Conservation (phyloP, 2,888 invertebrate species). For the Atherix ibis region DNA sequence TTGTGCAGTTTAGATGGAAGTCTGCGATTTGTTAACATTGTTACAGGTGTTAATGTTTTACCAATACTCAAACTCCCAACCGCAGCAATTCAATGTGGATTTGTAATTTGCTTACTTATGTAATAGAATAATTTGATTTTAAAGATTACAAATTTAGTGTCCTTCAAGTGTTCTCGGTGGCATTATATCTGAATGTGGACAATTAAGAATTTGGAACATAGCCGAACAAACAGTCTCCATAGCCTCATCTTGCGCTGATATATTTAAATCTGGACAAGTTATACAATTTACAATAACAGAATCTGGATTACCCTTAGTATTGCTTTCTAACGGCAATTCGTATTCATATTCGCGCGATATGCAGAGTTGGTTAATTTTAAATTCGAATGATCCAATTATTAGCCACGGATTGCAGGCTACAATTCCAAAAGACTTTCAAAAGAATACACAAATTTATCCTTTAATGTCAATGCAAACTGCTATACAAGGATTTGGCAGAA, state of each 20-base stretch:
- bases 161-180: conserved; percentile 26
- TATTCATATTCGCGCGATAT: conserved; percentile 68
- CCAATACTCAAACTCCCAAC: conserved; percentile 26
- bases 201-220: conserved; percentile 29
- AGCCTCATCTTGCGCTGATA: conserved; percentile 25
- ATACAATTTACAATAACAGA: conserved; percentile 44
- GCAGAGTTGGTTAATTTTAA: conserved; percentile 47
- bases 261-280: conserved; percentile 35
- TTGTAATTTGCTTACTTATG: conserved; percentile 19
- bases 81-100: conserved; percentile 26
- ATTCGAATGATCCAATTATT: conserved; percentile 38
- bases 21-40: conserved; percentile 23
- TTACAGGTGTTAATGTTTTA: conserved; percentile 23
- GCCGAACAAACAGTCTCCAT: conserved; percentile 17
- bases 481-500: conserved; percentile 17
- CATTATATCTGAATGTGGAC: conserved; percentile 29
- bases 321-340: conserved; percentile 71
- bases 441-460: conserved; percentile 25
- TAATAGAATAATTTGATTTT: no score
- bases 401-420: conserved; percentile 33
- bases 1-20: conserved; percentile 30
- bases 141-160: no score
- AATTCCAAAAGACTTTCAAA: conserved; percentile 27
- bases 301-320: conserved; percentile 65
- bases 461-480: conserved; percentile 27